Evolutionary conservation across 2,888 invertebrate species (phyloP).

Genomic region (Heteropelma amictum): DNA sequence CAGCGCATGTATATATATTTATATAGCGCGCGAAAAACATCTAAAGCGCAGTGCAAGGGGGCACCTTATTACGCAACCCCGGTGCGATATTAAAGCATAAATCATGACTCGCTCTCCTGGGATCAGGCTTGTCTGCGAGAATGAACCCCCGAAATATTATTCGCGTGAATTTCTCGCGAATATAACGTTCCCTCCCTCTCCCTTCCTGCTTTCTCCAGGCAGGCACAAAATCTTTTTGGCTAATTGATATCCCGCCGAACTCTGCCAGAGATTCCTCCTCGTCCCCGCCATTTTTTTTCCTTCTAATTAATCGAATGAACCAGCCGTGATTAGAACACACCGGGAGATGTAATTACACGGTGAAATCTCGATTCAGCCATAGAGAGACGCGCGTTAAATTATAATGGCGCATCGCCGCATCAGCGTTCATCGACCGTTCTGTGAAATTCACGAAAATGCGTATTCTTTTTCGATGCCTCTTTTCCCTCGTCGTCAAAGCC

Average conservation of each 20-base stretch:
- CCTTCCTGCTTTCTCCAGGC: neutral
- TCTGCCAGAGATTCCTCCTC: constrained; percentile 12
- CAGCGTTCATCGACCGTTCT: neutral
- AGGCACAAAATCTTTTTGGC: constrained; percentile 46
- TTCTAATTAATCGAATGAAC: constrained; percentile 48
- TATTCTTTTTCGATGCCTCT: constrained; percentile 6
- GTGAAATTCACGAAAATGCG: constrained; percentile 28
- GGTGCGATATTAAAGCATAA: constrained; percentile 75
- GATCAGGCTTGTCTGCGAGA: constrained; percentile 63
- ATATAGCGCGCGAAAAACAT: constrained; percentile 69
- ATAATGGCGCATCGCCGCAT: no score
- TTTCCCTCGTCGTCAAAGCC: constrained; percentile 42
- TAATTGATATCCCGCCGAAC: constrained; percentile 46
- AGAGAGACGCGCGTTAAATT: no score
- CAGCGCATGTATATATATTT: neutral
- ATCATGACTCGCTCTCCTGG: constrained; percentile 73
- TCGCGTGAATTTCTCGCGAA: constrained; percentile 47
- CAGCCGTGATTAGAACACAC: constrained; percentile 36
- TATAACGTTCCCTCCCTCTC: constrained; percentile 7
- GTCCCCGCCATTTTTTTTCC: constrained; percentile 14
- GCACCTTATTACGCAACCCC: constrained; percentile 69
- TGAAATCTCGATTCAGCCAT: constrained; percentile 2
- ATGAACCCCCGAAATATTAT: constrained; percentile 57
- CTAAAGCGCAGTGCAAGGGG: constrained; percentile 65
- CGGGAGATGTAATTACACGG: constrained; percentile 32